Base-by-base conservation (phyloP, 2,113 vertebrate genomes). In the Tenebrosternarchus preto region DNA sequence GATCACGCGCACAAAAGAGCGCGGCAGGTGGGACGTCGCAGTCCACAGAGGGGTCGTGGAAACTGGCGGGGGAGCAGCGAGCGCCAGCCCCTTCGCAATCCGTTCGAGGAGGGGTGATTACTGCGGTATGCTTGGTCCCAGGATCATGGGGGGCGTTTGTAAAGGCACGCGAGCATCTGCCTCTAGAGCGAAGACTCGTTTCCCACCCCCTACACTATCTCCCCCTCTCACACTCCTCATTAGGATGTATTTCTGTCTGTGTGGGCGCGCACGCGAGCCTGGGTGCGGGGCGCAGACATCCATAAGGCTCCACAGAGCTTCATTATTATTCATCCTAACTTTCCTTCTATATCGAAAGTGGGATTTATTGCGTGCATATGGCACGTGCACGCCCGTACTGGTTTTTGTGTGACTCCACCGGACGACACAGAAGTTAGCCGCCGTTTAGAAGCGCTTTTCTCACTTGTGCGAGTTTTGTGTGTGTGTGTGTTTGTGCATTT, bases 101-200 rank as follows among this genome's bases (percentile, higher is more conserved):
- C 88, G 87, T 59, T 73, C 39, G 78, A 77, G 72, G 72, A 72
- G 67, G 66, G 82, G 82, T 53, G 24, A 80, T 84, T 78, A 80
- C 68, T 69, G 69, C 69, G 85, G 80, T 82, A 84, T 85, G 93
- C 92, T 92, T 89, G 89, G 91, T 90, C 86, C 87, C 89, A 89
- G 88, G 90, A 91, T 92, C 92, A 82, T 29, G 59, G 66, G 70
- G 69, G 90, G 87, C 91, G 91, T 94, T 96, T 96, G 96, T 99
- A 95, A 95, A 96, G 96, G 96, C 96, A 97, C 92, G 92, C 90
- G 95, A 96, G 95, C 95, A 97, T 97, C 96, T 96, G 97, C 93
- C 90, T 50, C 43, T 50, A 15, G 2, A 50, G 43, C 11, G 43
- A 50, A 9, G 11, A 90, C 93, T 91, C 79, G 86, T 84, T 70